Conservation (phyloP, 2,797 vertebrate genomes). For the Adelosebastes latens region DNA sequence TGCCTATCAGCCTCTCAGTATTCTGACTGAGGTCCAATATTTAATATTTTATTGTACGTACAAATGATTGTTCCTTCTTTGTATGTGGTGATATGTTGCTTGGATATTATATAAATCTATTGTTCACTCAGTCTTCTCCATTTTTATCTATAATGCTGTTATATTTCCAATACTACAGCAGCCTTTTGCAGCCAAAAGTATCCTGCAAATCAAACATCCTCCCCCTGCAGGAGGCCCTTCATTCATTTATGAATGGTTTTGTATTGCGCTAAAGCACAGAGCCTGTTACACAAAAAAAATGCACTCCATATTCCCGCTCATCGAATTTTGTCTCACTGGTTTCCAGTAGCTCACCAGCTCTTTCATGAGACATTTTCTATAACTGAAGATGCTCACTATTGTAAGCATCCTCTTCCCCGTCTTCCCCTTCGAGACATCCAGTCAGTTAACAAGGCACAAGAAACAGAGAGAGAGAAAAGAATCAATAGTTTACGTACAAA, state of each 20-base stretch:
- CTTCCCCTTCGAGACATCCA: neutral
- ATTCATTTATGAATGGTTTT: neutral
- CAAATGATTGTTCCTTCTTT: neutral
- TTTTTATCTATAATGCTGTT: neutral
- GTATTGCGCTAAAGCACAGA: neutral
- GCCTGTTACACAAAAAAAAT: neutral
- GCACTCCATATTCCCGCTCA: neutral
- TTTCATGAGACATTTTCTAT: neutral
- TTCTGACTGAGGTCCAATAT: neutral
- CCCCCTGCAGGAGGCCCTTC: neutral
- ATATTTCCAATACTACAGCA: neutral
- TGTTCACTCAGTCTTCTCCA: neutral
- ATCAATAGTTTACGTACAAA: conserved; percentile 26
- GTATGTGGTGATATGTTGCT: neutral
- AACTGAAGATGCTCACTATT: neutral
- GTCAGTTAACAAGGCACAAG: conserved; percentile 16
- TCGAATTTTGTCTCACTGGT: neutral
- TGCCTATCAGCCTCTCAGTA: neutral
- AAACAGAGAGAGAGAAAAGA: conserved; percentile 20
- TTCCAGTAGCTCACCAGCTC: neutral
- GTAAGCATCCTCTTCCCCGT: neutral
- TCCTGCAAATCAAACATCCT: neutral
- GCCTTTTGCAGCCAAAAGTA: neutral
- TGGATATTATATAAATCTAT: neutral
- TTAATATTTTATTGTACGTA: neutral